Percentiles rank a stretch among this genome's conserved stretches.
Evolutionary conservation across 2,888 invertebrate species (phyloP).

Genomic region (Taenaris catops): DNA sequence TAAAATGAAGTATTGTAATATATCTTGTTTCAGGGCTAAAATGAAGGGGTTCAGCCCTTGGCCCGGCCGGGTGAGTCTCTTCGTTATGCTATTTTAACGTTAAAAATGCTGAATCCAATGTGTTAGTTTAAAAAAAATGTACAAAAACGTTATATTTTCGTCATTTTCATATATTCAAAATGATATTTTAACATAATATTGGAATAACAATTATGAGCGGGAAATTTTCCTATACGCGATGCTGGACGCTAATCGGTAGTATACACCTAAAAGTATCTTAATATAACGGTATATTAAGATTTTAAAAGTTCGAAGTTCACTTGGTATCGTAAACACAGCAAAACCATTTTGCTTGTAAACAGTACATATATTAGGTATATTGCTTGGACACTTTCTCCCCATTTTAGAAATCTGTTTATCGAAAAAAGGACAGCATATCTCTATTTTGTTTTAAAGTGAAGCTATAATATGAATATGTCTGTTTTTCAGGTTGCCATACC

Average conservation of each 20-base stretch:
- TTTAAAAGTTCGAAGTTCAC: no score
- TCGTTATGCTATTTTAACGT: constrained; percentile 34
- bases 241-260: constrained; percentile 5
- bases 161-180: background rate
- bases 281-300: constrained; percentile 11
- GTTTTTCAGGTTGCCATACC: constrained; percentile 88
- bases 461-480: constrained; percentile 14
- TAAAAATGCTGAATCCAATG: constrained; percentile 13
- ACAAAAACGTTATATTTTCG: background rate
- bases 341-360: no score
- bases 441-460: constrained; percentile 17
- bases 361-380: no score
- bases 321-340: no score
- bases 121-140: constrained; percentile 1
- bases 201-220: constrained; percentile 18
- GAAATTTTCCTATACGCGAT: constrained; percentile 14
- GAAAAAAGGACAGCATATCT: constrained; percentile 15
- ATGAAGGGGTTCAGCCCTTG: constrained; percentile 98
- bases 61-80: constrained; percentile 95
- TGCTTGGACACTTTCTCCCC: constrained; percentile 8
- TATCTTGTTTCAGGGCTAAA: constrained; percentile 91
- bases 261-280: background rate
- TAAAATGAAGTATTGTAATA: constrained; percentile 4
- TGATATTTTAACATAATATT: constrained; percentile 3
- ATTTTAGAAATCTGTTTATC: background rate